phyloP scores from a whole-genome alignment of 2,113 vertebrate species.

The Chlorodrepanis virens region DNA sequence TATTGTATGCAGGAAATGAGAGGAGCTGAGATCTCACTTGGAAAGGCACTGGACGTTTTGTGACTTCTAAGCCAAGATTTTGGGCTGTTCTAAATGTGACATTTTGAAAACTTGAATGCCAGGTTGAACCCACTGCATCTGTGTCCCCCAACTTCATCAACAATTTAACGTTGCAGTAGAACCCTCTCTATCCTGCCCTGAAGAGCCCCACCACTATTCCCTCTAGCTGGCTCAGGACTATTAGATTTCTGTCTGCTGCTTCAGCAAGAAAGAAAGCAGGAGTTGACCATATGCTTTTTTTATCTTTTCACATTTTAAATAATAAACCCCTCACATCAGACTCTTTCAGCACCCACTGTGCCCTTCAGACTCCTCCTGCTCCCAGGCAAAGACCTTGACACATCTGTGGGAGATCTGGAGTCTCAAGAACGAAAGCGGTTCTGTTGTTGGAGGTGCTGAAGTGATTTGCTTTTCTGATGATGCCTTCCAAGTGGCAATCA shows the following conservation, averaged over 20 bases:
- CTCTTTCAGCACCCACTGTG: neutral
- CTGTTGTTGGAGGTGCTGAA: conserved; percentile 3
- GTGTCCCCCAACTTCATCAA: neutral
- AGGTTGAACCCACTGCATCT: neutral
- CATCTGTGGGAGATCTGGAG: neutral
- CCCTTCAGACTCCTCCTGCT: neutral
- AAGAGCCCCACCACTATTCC: neutral
- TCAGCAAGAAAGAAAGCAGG: neutral
- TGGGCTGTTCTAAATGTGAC: neutral
- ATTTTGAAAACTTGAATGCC: neutral
- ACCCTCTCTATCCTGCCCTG: neutral
- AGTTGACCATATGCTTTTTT: neutral
- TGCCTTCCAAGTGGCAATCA: conserved; percentile 47
- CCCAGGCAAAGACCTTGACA: conserved; percentile 2
- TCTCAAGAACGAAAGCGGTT: neutral
- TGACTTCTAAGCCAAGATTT: conserved; percentile 28
- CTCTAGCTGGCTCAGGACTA: neutral
- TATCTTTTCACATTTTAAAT: neutral
- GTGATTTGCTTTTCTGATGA: conserved; percentile 49
- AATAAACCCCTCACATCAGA: neutral
- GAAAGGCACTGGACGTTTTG: conserved; percentile 39
- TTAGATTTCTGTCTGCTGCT: neutral
- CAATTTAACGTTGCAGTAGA: neutral
- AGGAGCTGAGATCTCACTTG: conserved; percentile 6
- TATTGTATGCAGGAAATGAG: conserved; percentile 61